Evolutionary conservation across 2,113 vertebrate genomes (phyloP), one percentile per base, ranked within the genome.

Genomic region (Protobothrops flavoviridis): DNA sequence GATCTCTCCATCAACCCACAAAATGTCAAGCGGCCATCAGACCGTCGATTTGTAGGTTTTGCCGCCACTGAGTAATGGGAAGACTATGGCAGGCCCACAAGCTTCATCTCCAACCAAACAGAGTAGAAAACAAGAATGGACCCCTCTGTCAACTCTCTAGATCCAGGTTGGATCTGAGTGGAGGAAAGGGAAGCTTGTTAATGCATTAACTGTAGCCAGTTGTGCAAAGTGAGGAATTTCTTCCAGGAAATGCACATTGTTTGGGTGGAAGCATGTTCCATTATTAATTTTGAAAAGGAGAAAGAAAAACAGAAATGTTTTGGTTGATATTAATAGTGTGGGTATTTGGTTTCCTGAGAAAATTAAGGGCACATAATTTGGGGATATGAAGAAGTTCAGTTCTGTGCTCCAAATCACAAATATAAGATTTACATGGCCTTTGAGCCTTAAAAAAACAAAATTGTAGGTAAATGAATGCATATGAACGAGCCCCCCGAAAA

Each of bases 41-140:
- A 99, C 24, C 98, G 98, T 93, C 98, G 99, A 97, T 99, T 99
- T 88, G 98, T 99, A 97, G 89, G 99, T 98, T 96, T 89, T 92
- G 0, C 33, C 23, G 0, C 29, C 12, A 26, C 3, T 53, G 48
- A 24, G 15, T 9, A 9, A 13, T 6, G 24, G 23, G 23, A 39
- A n/a, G 4, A 24, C 17, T 10, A 26, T 0, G 45, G 4, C 0
- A 13, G 29, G 2, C 1, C 20, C 81, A 3, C 50, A 50, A 23
- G 8, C 56, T 69, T 52, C 10, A 9, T 24, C 26, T 90, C 26
- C 39, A 26, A 61, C 45, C 57, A 50, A 15, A 12, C 3, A 21
- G 59, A 9, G 57, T 29, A 50, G 89, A 69, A 11, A 50, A 48
- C 7, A 12, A 52, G 59, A 50, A 20, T 64, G 2, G 59, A 2